Evolutionary conservation across 1,140 invertebrate species (phyloP).

Genomic region (Cyclargus thomasi): DNA sequence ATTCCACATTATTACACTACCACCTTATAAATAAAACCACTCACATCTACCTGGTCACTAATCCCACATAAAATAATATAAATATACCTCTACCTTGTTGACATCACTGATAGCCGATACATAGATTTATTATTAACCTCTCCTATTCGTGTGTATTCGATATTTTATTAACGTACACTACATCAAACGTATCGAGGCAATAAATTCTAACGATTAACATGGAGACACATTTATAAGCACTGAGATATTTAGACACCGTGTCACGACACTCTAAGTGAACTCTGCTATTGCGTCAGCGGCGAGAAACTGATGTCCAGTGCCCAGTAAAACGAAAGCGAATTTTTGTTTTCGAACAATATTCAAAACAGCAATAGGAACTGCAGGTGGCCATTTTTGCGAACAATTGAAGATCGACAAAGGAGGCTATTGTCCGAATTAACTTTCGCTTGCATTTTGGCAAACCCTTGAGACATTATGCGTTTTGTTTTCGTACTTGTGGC

Average conservation of each 20-base stretch:
- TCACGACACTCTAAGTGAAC: conserved; percentile 8
- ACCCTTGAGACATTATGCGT: conserved; percentile 42
- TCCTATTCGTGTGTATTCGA: conserved; percentile 14
- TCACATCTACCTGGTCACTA: conserved; percentile 60
- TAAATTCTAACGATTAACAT: conserved; percentile 10
- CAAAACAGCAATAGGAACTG: conserved; percentile 51
- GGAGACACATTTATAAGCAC: conserved; percentile 10
- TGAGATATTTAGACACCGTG: conserved; percentile 10
- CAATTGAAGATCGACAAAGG: conserved; percentile 35
- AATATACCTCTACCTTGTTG: conserved; percentile 50
- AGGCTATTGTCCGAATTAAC: conserved; percentile 39
- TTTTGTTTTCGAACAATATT: conserved; percentile 62
- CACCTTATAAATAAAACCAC: conserved; percentile 67
- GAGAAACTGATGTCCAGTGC: conserved; percentile 26
- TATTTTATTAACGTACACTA: conserved; percentile 13
- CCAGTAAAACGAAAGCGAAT: conserved; percentile 50
- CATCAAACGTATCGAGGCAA: conserved; percentile 7
- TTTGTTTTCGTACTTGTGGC: conserved; percentile 52
- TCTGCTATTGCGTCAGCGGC: not conserved
- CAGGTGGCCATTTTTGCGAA: conserved; percentile 55
- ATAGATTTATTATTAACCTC: conserved; percentile 30
- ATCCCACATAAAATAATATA: conserved; percentile 47
- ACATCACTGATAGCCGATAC: conserved; percentile 46
- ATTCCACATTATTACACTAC: conserved; percentile 65
- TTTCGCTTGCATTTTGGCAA: conserved; percentile 57